Conservation (phyloP, 2,888 invertebrate species). For the Drosophila neonasuta region DNA sequence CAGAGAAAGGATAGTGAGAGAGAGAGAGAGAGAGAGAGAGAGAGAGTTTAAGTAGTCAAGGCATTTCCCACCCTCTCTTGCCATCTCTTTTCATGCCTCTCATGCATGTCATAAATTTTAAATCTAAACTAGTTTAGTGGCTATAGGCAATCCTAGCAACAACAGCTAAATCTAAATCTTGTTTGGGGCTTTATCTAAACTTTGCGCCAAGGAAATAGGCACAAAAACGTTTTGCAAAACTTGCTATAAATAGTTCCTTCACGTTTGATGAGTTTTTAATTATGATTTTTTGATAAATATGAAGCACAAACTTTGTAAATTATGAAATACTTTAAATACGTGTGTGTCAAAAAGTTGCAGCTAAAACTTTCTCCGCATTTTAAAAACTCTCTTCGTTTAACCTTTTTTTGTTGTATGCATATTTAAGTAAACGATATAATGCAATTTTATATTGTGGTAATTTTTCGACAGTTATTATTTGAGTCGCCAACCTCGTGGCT, state of each 20-base stretch:
- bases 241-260: neutral
- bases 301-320: neutral
- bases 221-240: neutral
- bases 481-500: conserved; percentile 4
- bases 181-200: conserved; percentile 5
- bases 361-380: no score
- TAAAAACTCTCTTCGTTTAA: neutral
- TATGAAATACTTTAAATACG: neutral
- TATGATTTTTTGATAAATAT: neutral
- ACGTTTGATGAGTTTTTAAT: neutral
- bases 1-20: conserved; percentile 8
- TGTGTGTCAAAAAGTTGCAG: no score
- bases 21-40: neutral
- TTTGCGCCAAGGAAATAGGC: neutral
- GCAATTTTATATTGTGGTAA: conserved; percentile 12
- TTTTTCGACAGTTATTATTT: conserved; percentile 34
- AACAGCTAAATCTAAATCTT: conserved; percentile 3
- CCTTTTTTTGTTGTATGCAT: neutral
- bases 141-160: conserved; percentile 21
- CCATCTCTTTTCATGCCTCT: neutral
- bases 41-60: conserved; percentile 10
- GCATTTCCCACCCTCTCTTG: neutral
- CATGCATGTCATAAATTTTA: conserved; percentile 24
- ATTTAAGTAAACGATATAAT: neutral
- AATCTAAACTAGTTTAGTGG: conserved; percentile 37